Base-by-base conservation (phyloP, 2,888 invertebrate species). In the Erebia ligea region DNA sequence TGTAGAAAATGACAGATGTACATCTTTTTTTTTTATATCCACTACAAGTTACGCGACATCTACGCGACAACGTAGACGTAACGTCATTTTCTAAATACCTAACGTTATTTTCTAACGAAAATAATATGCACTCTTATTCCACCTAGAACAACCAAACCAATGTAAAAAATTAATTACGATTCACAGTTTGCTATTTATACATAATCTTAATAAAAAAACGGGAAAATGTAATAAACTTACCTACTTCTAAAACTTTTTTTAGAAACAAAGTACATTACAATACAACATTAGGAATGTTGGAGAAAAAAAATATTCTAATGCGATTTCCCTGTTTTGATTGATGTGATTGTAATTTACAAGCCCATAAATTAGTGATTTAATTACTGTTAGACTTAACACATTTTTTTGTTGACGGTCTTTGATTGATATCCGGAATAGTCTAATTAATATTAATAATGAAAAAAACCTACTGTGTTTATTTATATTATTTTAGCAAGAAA, bases 221-320 rank as follows among this genome's bases (percentile, higher is more conserved):
- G 34, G 34, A 34, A 34, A 34, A 34, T 34, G 34, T 34, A 34
- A 34, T 34, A 34, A 25, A 34, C 34, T n/a, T n/a, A n/a, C n/a
- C n/a, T n/a, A n/a, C n/a, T 34, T 34, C 5, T 6, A 34, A 34
- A 34, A 34, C 34, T 17, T 17, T 17, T 17, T 15, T 57, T 13
- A 34, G 34, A 34, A 34, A 34, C 10, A 40, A 17, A 11, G 3
- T 10, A 17, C 10, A 1, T 61, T 45, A 59, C 3, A 40, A 52
- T 15, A 52, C 34, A 54, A 17, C 13, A 52, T 2, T 34, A 15
- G 50, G 52, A 40, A 52, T 25, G 34, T 15, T 17, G 19, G 17
- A 62, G 21, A 52, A 52, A 34, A 34, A 63, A 64, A 50, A 40
- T 59, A 52, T 61, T 52, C 17, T 65, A 71, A 68, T 68, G 65